Conservation (phyloP, 2,797 vertebrate genomes). For the Silurus aristotelis region DNA sequence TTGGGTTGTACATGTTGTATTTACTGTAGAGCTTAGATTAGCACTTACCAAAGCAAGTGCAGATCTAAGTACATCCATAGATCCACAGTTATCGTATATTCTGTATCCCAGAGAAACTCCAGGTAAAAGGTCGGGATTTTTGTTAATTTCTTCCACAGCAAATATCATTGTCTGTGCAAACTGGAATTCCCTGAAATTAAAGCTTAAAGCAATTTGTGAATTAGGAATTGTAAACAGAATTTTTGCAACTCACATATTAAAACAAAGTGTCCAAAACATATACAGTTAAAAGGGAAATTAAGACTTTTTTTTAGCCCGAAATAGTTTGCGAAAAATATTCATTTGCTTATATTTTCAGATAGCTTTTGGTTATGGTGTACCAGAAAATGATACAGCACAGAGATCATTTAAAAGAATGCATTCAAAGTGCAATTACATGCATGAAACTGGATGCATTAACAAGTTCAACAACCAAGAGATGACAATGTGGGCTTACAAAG, state of each 20-base stretch:
- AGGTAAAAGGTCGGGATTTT: conserved; percentile 64
- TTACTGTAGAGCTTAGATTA: conserved; percentile 48
- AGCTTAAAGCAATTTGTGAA: conserved; percentile 58
- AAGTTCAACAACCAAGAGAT: no score
- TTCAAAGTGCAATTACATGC: no score
- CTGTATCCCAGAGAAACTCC: conserved; percentile 72
- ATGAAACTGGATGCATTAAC: no score
- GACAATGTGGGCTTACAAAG: no score
- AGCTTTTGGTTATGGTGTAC: no score
- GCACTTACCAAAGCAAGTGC: conserved; percentile 70
- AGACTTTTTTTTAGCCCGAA: no score
- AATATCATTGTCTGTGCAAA: conserved; percentile 77
- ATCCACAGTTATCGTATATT: conserved; percentile 75
- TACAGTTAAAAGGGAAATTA: no score
- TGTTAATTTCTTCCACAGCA: conserved; percentile 78
- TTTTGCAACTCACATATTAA: not conserved
- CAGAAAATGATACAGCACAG: no score
- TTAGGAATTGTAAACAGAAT: not conserved
- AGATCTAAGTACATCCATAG: conserved; percentile 74
- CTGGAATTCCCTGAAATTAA: conserved; percentile 77
- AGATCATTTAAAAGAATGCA: no score
- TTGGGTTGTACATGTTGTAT: conserved; percentile 62
- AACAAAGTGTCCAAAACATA: no score
- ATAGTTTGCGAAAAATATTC: no score
- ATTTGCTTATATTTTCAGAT: no score